Conservation (phyloP, 1,140 invertebrate species). For the Anoplophora glabripennis region DNA sequence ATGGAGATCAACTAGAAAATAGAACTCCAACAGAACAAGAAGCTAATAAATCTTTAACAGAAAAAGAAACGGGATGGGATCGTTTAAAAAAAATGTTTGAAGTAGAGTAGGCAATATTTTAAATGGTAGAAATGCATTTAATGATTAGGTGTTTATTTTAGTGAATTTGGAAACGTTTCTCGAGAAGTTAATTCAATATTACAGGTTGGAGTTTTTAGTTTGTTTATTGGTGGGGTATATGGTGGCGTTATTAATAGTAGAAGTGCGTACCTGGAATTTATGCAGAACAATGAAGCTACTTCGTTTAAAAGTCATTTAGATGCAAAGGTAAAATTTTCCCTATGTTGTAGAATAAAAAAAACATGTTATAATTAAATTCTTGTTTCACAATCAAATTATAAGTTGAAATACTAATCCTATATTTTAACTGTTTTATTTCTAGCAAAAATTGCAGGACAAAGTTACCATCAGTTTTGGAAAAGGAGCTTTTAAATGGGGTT, state of each 20-base stretch:
- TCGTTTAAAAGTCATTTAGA: slow-evolving; percentile 62
- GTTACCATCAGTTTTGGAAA: slow-evolving; percentile 63
- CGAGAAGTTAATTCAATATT: slow-evolving; percentile 58
- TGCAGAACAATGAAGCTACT: slow-evolving; percentile 70
- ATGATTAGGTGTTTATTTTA: slow-evolving; percentile 46
- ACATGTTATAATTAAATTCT: no score
- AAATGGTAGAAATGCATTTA: neutral
- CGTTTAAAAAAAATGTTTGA: slow-evolving; percentile 37
- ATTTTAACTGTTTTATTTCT: slow-evolving; percentile 36
- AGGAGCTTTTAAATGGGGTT: slow-evolving; percentile 66
- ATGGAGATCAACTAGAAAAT: slow-evolving; percentile 13
- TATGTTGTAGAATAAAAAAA: no score
- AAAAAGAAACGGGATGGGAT: slow-evolving; percentile 35
- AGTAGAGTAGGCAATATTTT: slow-evolving; percentile 29
- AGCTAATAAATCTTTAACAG: slow-evolving; percentile 1
- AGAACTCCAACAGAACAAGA: slow-evolving; percentile 18
- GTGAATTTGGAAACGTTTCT: slow-evolving; percentile 59
- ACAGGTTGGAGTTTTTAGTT: slow-evolving; percentile 55
- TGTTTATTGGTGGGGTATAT: slow-evolving; percentile 58
- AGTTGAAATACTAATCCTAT: neutral
- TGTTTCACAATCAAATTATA: slow-evolving; percentile 2
- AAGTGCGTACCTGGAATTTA: slow-evolving; percentile 63
- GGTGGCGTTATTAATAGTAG: slow-evolving; percentile 62
- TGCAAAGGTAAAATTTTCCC: slow-evolving; percentile 58
- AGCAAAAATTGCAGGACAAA: slow-evolving; percentile 65